These are phyloP conservation scores for Rallus crepitans DNA, from an alignment of 2,797 vertebrate species.

Conservation along the genomic window DNA sequence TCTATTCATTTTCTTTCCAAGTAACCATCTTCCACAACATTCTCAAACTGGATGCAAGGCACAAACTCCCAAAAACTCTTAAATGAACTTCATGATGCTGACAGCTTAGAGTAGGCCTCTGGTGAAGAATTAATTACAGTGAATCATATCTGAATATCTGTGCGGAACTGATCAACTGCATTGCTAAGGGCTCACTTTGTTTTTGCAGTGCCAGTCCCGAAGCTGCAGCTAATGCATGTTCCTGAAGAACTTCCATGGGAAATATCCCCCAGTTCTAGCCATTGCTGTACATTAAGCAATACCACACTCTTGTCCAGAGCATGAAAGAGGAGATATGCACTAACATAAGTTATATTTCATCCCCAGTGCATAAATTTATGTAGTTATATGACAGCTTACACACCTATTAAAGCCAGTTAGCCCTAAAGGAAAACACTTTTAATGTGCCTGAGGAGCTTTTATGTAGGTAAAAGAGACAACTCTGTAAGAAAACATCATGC, in stretches of 20 bases:
- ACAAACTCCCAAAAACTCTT: not conserved
- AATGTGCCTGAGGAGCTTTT: not conserved
- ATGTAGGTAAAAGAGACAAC: not conserved
- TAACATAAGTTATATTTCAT: not conserved
- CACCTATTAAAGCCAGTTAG: not conserved
- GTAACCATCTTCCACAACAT: not conserved
- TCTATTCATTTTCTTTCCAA: not conserved
- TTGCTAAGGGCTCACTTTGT: not conserved
- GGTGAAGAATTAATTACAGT: not conserved
- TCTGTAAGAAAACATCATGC: not conserved
- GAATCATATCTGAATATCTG: not conserved
- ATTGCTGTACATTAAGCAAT: not conserved
- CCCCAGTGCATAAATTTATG: not conserved
- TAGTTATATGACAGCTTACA: not conserved
- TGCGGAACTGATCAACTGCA: not conserved
- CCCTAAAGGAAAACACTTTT: not conserved
- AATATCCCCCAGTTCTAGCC: not conserved
- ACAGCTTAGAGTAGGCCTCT: rapidly evolving
- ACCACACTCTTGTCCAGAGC: not conserved
- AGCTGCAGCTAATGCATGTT: not conserved
- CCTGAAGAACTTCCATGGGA: not conserved
- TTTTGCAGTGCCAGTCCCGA: not conserved
- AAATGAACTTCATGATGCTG: rapidly evolving
- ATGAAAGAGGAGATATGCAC: not conserved
- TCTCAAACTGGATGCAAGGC: not conserved